Evolutionary conservation across 2,113 vertebrate species (phyloP), one percentile per base, ranked within the genome.

Genomic region (Ptychochromis oligacanthus): DNA sequence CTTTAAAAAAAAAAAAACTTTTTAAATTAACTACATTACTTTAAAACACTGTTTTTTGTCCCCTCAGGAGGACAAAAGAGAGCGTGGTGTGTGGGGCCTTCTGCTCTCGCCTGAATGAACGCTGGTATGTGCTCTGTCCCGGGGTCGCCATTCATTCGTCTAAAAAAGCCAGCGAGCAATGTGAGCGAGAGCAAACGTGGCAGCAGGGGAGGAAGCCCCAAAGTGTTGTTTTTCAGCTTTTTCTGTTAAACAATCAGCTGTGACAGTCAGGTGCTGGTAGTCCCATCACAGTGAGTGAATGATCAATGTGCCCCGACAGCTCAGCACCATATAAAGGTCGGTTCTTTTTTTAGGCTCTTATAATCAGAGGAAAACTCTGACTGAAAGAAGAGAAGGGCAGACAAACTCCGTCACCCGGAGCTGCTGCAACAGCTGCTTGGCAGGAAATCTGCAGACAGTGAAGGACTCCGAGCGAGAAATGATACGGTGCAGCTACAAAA

Each of bases 301-400:
- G 15, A 46, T 46, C 43, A 15, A 15, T 15, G 43, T 46, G 11
- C 6, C 49, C 17, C 49, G 3, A 9, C 26, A 54, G 67, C 6
- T 72, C 59, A 62, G 43, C 52, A 10, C 26, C 5, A 22, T 61
- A 79, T 79, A 64, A 26, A 86, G 85, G n/a, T 62, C 46, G 3
- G 74, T 11, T 13, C 80, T 86, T 82, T 82, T 15, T 82, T 64
- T 82, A 86, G 80, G 36, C 57, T 46, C 26, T 61, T 49, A 46
- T 11, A 56, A 56, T 24, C 31, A 26, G 17, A 80, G 60, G 67
- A 67, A 46, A 46, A 24, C n/a, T 34, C 9, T 76, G 59, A 58
- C 57, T 83, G 65, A 64, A 64, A 70, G 79, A 75, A 14, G 78
- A 83, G 74, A 83, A 59, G 75, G 61, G 58, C n/a, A 75, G 46